phyloP scores from a whole-genome alignment of 2,113 vertebrate genomes.

The Marmota flaviventris region DNA sequence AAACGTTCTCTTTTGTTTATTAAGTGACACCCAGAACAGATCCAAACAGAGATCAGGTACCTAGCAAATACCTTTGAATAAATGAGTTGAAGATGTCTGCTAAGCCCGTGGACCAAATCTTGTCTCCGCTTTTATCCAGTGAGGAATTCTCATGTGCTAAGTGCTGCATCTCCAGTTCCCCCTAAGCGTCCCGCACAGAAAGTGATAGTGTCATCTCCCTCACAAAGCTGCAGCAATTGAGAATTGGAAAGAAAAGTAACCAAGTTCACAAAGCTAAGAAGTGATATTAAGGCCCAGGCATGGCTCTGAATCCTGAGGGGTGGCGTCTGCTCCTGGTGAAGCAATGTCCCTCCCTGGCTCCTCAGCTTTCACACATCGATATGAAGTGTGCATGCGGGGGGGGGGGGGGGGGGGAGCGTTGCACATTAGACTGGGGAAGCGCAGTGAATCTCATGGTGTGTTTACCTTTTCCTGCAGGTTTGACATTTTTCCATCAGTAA shows the following conservation, averaged over 20 bases:
- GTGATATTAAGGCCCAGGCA: not conserved
- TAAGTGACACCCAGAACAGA: not conserved
- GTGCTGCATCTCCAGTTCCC: not conserved
- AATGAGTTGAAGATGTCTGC: not conserved
- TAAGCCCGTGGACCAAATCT: not conserved
- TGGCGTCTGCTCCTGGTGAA: too few relatives aligned
- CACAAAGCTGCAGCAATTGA: too few relatives aligned
- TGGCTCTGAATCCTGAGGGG: not conserved
- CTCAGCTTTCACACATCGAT: not conserved
- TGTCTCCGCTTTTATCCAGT: not conserved
- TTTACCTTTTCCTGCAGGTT: not conserved
- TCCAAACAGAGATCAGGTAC: not conserved
- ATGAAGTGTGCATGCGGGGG: not conserved
- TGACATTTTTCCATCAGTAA: not conserved
- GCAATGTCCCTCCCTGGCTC: not conserved
- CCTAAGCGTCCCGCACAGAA: accelerated
- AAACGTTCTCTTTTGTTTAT: not conserved
- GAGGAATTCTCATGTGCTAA: not conserved
- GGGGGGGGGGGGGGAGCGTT: accelerated
- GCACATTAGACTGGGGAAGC: too few relatives aligned
- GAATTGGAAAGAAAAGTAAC: not conserved
- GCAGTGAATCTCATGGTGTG: not conserved
- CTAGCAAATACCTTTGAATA: not conserved
- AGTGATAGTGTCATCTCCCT: not conserved
- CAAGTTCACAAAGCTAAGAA: not conserved